Base-by-base conservation (phyloP, 2,888 invertebrate genomes). In the Agrochola lota region DNA sequence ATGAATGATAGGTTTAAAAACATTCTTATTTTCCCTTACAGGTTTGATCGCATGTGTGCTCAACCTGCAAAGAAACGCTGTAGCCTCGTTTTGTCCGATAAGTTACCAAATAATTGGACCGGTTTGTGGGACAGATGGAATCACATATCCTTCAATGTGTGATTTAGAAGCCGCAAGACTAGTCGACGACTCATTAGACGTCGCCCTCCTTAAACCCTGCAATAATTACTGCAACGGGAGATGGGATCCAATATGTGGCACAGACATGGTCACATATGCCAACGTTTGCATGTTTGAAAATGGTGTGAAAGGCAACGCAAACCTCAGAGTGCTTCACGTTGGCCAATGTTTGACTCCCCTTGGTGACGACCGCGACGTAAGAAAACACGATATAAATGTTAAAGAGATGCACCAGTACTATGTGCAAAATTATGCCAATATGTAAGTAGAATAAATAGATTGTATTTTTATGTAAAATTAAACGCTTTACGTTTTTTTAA, bases 161-260 rank as follows among this genome's bases (percentile, higher is more conserved):
- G 88, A 89, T 60, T 72, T 90, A 60, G 89, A 90, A 77, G 70
- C 71, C 7, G 83, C 88, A 35, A 85, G 87, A 72, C 66, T 80
- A 5, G 8, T 81, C 7, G 77, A 89, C 59, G 71, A 57, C 4
- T n/a, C 68, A 26, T 63, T 89, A 52, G 89, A 90, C 40, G 77
- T 87, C 30, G 86, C 88, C 7, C 84, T 84, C 4, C 77, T 87
- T n/a, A 84, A 71, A 15, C 76, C 85, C 35, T 89, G 89, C 71
- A 71, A 80, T 35, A 67, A 83, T 63, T 81, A 88, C 26, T 89
- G 89, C 64, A 69, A 76, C 26, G 77, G 75, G 55, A 82, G 87
- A 26, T 90, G 88, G 88, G 81, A 87, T 15, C 90, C 91, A 62
- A 64, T 90, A 71, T 90, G 90, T 73, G 90, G 85, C 0, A 80